Evolutionary conservation across 2,888 invertebrate species (phyloP), one percentile per base, ranked within the genome.

Genomic region (Macrosoma leucophasiata): DNA sequence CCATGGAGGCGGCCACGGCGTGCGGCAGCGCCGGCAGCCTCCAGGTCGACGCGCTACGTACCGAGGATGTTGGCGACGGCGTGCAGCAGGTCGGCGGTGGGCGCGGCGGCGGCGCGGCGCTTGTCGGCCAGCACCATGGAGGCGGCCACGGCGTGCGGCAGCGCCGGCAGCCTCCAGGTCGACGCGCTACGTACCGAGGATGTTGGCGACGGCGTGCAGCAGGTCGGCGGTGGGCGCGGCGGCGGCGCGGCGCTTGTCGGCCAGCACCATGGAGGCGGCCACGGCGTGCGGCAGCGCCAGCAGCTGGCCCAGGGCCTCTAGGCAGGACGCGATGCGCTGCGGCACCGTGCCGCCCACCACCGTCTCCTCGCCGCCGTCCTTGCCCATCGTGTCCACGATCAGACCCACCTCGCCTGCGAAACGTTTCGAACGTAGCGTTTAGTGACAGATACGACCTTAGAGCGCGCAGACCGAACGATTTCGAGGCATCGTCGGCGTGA

Each of bases 291-390:
- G 91, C 79, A 94, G 94, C 68, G 95, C 95, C 53, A 99, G 86
- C 87, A 99, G 95, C 32, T 87, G 67, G 64, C 98, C 97, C 74
- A 99, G 89, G 23, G 95, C 91, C 50, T 89, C 82, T 55, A 98
- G 82, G 73, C 98, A 98, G 13, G 96, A 97, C n/a, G 90, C 79
- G 86, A 99, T 95, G 52, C 96, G 89, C 79, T 99, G 98, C 8
- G 98, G 98, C 51, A 97, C 72, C 4, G 98, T 98, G 45, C 98
- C 98, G 40, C 97, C 96, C 48, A 98, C 92, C 52, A 95, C 95
- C 0, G 93, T 91, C 29, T 96, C 94, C 72, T 96, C 97, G 48
- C 88, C 90, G 17, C 98, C 98, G 39, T 97, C 96, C 48, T 98
- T 92, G 17, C 95, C 94, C 89, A 97, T 92, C 26, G 91, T 92